phyloP scores from a whole-genome alignment of 2,888 invertebrate species.

The Cheilosia vernalis region DNA sequence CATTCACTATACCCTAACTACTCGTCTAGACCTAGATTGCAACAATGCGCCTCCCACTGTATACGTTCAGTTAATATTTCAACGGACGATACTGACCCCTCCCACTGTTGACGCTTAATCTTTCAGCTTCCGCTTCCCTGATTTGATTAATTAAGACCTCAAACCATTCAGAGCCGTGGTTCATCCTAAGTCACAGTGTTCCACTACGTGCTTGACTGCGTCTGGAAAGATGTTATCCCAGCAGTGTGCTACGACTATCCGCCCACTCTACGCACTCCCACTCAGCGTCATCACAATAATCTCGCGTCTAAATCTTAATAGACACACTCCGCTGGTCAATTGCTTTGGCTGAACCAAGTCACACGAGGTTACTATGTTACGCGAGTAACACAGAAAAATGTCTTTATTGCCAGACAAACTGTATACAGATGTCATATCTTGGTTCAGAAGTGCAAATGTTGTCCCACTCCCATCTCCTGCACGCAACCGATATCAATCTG shows the following conservation, averaged over 20 bases:
- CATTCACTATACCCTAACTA: too few species aligned
- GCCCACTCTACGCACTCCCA: constrained; percentile 52
- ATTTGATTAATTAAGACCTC: constrained; percentile 18
- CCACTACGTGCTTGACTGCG: constrained; percentile 25
- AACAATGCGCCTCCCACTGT: neutral
- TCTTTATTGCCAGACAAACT: constrained; percentile 17
- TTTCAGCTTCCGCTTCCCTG: constrained; percentile 25
- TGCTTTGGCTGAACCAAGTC: constrained; percentile 51
- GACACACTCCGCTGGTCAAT: constrained; percentile 68
- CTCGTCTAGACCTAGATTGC: too few species aligned
- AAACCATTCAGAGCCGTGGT: neutral
- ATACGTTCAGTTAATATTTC: neutral
- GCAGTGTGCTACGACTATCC: constrained; percentile 19
- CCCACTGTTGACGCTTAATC: neutral
- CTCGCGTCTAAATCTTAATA: constrained; percentile 55
- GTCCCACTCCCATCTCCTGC: neutral
- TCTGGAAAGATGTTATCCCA: constrained; percentile 41
- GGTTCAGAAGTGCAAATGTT: constrained; percentile 56
- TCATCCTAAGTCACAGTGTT: neutral
- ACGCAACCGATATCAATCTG: constrained; percentile 27
- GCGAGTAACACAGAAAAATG: constrained; percentile 22
- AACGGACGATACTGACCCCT: constrained; percentile 4
- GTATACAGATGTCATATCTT: constrained; percentile 3
- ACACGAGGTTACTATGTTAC: constrained; percentile 68
- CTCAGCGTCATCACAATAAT: constrained; percentile 34